Base-by-base conservation (phyloP, 2,888 invertebrate genomes). In the Marasmarcha lunaedactyla region DNA sequence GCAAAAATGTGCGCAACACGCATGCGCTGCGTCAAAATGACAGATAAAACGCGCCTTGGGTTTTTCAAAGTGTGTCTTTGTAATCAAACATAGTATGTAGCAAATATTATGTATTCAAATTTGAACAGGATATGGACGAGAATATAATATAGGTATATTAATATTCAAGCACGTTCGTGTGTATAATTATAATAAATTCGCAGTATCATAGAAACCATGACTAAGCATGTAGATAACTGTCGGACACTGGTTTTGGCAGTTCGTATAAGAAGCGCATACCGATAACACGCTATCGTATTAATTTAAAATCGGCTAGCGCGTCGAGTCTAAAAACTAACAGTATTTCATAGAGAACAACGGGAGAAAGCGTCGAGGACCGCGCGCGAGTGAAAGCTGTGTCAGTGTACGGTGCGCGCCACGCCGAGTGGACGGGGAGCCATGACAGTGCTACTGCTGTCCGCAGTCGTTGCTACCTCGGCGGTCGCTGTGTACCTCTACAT, bases 351-450 rank as follows among this genome's bases (percentile, higher is more conserved):
- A 64, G 59, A 57, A 64, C 63, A 66, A 68, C 49, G 56, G 63
- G 81, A 73, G 81, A 81, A 81, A 83, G 83, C 79, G 76, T 61
- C 49, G 67, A 71, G 66, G 65, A 71, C 71, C 63, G 62, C 63
- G 63, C 69, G 51, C 52, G 57, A 71, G 78, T 77, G 81, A 81
- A 81, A 81, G 76, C 72, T 57, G 49, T 53, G 68, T 46, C 73
- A 69, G 73, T 70, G 55, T 54, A 57, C 51, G 20, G 20, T 20
- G 4, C 20, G 20, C 20, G 20, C 20, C 20, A 7, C 20, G 20
- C 20, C 20, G 20, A 20, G 7, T 7, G 20, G 20, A 20, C 20
- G 20, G 20, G 3, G 4, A 20, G 7, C 20, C 3, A 77, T 77
- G 76, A 67, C 61, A 42, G 50, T 69, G 44, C 61, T 57, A 35